Base-by-base conservation (phyloP, 2,113 vertebrate genomes). In the Leucopsar rothschildi region DNA sequence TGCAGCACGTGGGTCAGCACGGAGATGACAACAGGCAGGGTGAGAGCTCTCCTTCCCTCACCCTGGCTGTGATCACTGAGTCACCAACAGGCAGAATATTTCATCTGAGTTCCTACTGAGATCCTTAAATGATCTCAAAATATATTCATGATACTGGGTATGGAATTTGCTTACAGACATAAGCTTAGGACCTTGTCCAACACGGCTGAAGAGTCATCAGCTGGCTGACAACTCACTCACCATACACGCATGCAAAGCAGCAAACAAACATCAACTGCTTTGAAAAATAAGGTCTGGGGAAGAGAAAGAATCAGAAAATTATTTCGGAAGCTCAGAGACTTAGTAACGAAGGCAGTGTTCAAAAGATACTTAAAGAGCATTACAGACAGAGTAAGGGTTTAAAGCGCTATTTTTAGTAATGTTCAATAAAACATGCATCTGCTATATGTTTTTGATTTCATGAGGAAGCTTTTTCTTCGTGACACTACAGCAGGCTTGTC, bases 401-500 rank as follows among this genome's bases (percentile, higher is more conserved):
- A 96, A 96, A 88, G 92, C 1, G 6, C 95, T 97, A 96, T 97
- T 96, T 96, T 96, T 97, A 93, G 95, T 39, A n/a, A 75, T 57
- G 93, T 95, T 96, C 94, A 96, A 96, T 96, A 96, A 97, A 97
- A 95, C 95, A 96, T 97, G 93, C 93, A 95, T 96, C 95, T 96
- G 95, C 93, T 97, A 96, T 96, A 96, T 97, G 92, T 94, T 97
- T 97, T 96, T 95, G 88, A 96, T 94, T 96, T 95, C 87, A 90
- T 68, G 94, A 96, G 86, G 88, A 81, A 79, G 94, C 93, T 92
- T 86, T 86, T 94, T 91, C 90, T 84, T 79, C 2, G 2, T 53
- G 88, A 92, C 92, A 76, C 82, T 84, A 33, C 76, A 68, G 83
- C 9, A 20, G 86, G 72, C 85, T 93, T 82, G 77, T 97, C 95